phyloP scores from a whole-genome alignment of 2,113 vertebrate species.

The Gymnobelideus leadbeateri region DNA sequence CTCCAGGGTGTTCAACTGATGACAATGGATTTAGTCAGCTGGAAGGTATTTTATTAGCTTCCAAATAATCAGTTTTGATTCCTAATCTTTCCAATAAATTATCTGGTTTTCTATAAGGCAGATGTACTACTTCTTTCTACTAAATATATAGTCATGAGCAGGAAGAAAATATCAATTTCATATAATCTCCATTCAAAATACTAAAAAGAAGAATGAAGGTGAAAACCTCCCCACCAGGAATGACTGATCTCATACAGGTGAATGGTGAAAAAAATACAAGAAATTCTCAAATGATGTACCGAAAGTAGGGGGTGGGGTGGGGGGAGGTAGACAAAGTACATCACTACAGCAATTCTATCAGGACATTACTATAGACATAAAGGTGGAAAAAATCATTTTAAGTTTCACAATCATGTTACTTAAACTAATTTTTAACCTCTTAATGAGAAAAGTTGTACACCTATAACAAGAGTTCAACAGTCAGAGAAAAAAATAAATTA shows the following conservation, averaged over 20 bases:
- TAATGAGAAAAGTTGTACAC: not conserved
- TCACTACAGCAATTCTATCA: not conserved
- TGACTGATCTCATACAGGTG: not conserved
- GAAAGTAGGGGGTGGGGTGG: not conserved
- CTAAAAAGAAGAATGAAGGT: not conserved
- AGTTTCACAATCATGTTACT: not conserved
- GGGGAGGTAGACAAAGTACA: not conserved
- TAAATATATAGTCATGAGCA: not conserved
- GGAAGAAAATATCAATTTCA: not conserved
- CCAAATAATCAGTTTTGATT: no score
- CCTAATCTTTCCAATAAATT: no score
- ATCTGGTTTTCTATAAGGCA: no score
- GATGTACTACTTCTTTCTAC: no score
- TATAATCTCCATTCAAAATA: not conserved
- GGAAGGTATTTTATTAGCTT: no score
- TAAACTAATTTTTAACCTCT: not conserved
- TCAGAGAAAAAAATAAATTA: not conserved
- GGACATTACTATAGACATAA: not conserved
- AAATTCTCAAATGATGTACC: not conserved
- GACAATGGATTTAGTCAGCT: no score
- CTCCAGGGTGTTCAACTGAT: no score
- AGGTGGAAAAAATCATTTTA: not conserved
- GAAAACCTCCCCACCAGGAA: not conserved
- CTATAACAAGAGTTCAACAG: not conserved
- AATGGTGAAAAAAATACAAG: not conserved